Evolutionary conservation across 2,113 vertebrate species (phyloP).

Genomic region (Crotalus viridis): DNA sequence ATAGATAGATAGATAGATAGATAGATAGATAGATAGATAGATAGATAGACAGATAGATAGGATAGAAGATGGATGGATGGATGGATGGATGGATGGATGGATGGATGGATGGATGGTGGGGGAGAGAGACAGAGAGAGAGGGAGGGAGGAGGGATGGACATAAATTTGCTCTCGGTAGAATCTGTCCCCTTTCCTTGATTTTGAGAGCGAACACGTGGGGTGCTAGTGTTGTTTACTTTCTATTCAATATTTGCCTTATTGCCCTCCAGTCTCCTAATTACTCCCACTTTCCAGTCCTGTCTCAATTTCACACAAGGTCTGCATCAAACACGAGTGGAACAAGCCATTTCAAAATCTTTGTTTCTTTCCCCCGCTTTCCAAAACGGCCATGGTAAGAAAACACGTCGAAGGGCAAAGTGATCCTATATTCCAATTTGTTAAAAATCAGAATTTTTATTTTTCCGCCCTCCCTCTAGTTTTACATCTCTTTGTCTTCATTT

Average conservation of each 20-base stretch:
- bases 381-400: not conserved
- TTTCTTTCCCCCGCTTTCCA: not conserved
- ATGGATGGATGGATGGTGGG: too few species aligned
- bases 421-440: constrained; percentile 50
- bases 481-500: not conserved
- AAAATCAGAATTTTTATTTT: constrained; percentile 45
- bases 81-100: too few species aligned
- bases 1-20: too few species aligned
- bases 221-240: not conserved
- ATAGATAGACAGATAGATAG: too few species aligned
- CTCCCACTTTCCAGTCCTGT: not conserved
- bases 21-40: too few species aligned
- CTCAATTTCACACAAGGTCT: not conserved
- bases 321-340: not conserved
- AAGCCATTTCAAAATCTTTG: not conserved
- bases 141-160: not conserved
- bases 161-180: not conserved
- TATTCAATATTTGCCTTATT: not conserved
- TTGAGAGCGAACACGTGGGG: not conserved
- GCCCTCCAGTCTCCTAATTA: not conserved
- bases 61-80: too few species aligned
- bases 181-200: not conserved
- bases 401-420: constrained; percentile 18
- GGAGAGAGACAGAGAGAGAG: too few species aligned
- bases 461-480: not conserved